phyloP scores from a whole-genome alignment of 2,113 vertebrate genomes.

The Ranitomeya imitator region DNA sequence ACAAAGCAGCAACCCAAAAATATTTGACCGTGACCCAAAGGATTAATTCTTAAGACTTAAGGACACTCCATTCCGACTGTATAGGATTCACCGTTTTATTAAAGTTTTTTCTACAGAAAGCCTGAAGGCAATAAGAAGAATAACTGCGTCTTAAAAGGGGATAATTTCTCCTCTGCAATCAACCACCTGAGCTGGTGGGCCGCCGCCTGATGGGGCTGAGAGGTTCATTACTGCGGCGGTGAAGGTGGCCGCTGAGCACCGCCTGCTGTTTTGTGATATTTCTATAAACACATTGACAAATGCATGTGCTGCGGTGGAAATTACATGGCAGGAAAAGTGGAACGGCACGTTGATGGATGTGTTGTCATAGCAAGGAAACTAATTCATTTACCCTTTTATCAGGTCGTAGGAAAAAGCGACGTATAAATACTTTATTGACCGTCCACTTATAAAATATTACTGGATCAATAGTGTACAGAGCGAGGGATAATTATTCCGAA shows the following conservation, averaged over 20 bases:
- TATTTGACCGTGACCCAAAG: too few relatives aligned
- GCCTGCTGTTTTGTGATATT: conserved; percentile 45
- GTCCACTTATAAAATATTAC: conserved; percentile 28
- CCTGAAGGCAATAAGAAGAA: background rate
- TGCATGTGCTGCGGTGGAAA: conserved; percentile 32
- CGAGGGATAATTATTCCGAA: conserved; percentile 24
- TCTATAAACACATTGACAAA: conserved; percentile 43
- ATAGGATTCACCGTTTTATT: background rate
- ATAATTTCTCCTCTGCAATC: background rate
- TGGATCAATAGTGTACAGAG: conserved; percentile 11
- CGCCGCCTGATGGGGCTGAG: background rate
- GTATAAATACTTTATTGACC: conserved; percentile 26
- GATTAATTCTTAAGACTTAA: too few relatives aligned
- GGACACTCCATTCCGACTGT: too few relatives aligned
- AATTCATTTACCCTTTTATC: conserved; percentile 49
- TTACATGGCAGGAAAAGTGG: conserved; percentile 17
- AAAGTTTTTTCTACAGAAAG: too few relatives aligned
- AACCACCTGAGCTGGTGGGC: background rate
- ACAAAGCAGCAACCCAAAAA: too few relatives aligned
- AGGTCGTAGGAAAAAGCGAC: conserved; percentile 15
- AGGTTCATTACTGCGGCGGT: conserved; percentile 12
- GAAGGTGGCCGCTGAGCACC: background rate
- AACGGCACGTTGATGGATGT: conserved; percentile 41
- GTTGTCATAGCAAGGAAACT: conserved; percentile 42
- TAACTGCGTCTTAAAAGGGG: background rate